Evolutionary conservation across 2,797 vertebrate species (phyloP).

Genomic region (Danio kyathit): DNA sequence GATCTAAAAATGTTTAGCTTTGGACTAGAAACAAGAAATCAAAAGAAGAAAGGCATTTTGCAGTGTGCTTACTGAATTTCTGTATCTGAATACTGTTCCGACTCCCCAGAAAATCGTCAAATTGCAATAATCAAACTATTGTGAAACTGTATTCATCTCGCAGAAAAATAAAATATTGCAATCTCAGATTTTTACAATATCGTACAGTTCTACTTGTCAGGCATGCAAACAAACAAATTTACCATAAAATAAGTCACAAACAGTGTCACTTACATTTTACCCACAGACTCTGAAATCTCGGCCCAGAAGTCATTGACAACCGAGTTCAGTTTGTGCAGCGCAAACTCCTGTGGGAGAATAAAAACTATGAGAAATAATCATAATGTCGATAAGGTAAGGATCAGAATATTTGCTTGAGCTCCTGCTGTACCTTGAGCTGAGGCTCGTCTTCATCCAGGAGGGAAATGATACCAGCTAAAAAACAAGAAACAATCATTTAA

Average conservation of each 20-base stretch:
- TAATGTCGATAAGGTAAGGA: neutral
- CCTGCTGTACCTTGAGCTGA: slow-evolving; percentile 90
- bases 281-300: slow-evolving; percentile 99
- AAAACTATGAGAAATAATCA: neutral
- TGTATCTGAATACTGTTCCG: too few species aligned
- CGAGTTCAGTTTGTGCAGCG: slow-evolving; percentile 94
- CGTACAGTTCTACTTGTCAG: too few species aligned
- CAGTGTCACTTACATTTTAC: slow-evolving; percentile 94
- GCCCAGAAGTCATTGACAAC: slow-evolving; percentile 99
- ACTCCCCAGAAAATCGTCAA: too few species aligned
- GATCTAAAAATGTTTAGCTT: too few species aligned
- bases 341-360: slow-evolving; percentile 88
- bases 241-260: neutral
- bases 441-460: slow-evolving; percentile 99
- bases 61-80: too few species aligned
- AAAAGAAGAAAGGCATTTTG: too few species aligned
- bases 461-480: slow-evolving; percentile 96
- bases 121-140: too few species aligned
- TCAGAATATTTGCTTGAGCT: neutral
- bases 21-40: too few species aligned
- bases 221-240: neutral
- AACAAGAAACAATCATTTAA: slow-evolving; percentile 46
- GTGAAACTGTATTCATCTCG: too few species aligned
- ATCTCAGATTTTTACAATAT: too few species aligned
- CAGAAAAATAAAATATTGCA: too few species aligned